These are phyloP conservation scores for Xenus cinereus DNA, from an alignment of 2,113 vertebrate genomes.

Conservation along the genomic window DNA sequence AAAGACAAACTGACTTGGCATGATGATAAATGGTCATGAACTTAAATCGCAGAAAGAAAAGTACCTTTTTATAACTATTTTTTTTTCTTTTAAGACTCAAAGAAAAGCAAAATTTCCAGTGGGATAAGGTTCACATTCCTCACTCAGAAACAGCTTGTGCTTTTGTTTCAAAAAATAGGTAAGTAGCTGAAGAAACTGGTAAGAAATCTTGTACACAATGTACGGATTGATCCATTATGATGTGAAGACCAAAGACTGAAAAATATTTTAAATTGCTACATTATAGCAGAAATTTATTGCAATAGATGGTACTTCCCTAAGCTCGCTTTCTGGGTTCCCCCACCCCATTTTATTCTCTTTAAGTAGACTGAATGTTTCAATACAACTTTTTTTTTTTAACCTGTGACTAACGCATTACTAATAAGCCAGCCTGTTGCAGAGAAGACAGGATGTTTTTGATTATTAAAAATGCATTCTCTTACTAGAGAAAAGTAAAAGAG, in stretches of 20 bases:
- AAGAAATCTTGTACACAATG: neutral
- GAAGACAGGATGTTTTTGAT: neutral
- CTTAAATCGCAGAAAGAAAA: constrained; percentile 37
- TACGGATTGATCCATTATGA: neutral
- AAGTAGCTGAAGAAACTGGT: neutral
- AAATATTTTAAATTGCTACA: neutral
- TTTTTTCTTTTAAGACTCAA: neutral
- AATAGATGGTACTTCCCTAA: neutral
- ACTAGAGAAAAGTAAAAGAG: neutral
- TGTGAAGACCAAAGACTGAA: neutral
- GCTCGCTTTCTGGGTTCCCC: neutral
- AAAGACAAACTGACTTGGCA: neutral
- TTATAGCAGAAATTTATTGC: neutral
- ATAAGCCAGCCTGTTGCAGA: neutral
- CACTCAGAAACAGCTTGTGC: neutral
- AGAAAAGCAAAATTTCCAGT: constrained; percentile 25
- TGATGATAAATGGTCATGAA: neutral
- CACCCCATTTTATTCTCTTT: accelerated
- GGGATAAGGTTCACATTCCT: neutral
- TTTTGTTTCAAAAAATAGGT: neutral
- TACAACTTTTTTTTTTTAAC: neutral
- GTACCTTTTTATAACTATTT: constrained; percentile 10
- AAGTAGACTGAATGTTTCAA: neutral
- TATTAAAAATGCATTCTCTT: neutral
- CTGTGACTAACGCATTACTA: neutral